Evolutionary conservation across 1,140 invertebrate genomes (phyloP).

Genomic region (Metopolophium dirhodum): DNA sequence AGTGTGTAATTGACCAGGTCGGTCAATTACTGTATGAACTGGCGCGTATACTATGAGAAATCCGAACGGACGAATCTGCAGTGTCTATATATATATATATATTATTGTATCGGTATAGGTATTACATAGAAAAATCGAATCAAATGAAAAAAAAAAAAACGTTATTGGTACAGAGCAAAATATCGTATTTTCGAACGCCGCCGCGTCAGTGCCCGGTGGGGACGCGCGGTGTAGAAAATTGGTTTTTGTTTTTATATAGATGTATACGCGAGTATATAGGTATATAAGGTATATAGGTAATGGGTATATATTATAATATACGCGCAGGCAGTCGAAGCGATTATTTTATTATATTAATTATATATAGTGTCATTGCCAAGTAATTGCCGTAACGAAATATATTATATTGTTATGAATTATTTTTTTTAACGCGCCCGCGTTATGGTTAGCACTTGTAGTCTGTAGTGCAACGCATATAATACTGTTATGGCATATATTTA

Average conservation of each 20-base stretch:
- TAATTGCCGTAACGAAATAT: neutral
- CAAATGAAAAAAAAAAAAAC: too few species aligned
- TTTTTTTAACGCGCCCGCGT: neutral
- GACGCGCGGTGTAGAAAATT: neutral
- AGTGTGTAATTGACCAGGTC: too few species aligned
- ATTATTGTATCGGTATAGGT: too few species aligned
- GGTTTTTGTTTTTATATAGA: neutral
- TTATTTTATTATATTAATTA: neutral
- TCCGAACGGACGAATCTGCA: too few species aligned
- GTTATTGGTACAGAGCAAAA: neutral
- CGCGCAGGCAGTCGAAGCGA: neutral
- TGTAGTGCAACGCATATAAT: neutral
- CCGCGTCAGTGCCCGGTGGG: neutral
- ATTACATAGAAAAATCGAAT: too few species aligned
- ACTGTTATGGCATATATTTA: neutral
- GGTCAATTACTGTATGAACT: too few species aligned
- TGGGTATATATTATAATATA: too few species aligned
- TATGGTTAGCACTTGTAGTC: neutral
- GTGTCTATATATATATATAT: neutral
- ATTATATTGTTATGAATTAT: neutral
- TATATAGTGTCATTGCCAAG: neutral
- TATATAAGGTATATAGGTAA: too few species aligned
- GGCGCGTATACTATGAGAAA: too few species aligned
- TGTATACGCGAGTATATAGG: too few species aligned
- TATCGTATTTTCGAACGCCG: neutral